A percentile compares a stretch with the other conserved stretches of the same genome.
Evolutionary conservation across 1,140 invertebrate species (phyloP).

Genomic region (Manduca sexta): DNA sequence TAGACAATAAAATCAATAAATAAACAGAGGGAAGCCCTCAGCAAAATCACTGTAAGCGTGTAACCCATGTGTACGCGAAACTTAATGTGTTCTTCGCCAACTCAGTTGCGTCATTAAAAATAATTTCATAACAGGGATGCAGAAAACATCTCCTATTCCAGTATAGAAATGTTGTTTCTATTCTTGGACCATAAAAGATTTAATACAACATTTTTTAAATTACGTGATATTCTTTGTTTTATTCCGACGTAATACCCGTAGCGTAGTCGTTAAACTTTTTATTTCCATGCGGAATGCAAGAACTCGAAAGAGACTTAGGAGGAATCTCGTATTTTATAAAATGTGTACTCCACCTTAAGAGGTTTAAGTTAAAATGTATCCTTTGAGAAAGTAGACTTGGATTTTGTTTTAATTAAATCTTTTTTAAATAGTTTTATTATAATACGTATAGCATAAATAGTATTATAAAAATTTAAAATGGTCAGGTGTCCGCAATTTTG

Average conservation of each 20-base stretch:
- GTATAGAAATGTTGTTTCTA: neutral
- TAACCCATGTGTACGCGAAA: no score
- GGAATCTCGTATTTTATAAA: slow-evolving; percentile 11
- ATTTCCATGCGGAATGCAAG: slow-evolving; percentile 6
- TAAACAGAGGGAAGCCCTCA: no score
- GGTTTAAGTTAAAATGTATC: slow-evolving; percentile 9
- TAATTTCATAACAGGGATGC: neutral
- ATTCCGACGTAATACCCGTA: neutral
- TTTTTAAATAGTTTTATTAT: neutral
- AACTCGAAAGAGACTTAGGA: slow-evolving; percentile 7
- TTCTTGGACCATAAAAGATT: neutral
- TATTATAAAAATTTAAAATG: no score
- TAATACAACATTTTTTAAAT: neutral
- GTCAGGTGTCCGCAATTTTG: no score
- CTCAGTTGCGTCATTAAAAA: no score
- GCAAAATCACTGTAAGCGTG: no score
- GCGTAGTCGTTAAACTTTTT: slow-evolving; percentile 11
- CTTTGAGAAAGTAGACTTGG: neutral
- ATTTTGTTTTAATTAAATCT: neutral
- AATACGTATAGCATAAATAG: no score
- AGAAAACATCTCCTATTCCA: neutral
- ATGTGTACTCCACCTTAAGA: slow-evolving; percentile 6
- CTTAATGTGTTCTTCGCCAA: no score
- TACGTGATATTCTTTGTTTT: slow-evolving; percentile 1
- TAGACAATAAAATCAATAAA: no score